Evolutionary conservation across 1,140 invertebrate species (phyloP).

Genomic region (Polypedilum pembai): DNA sequence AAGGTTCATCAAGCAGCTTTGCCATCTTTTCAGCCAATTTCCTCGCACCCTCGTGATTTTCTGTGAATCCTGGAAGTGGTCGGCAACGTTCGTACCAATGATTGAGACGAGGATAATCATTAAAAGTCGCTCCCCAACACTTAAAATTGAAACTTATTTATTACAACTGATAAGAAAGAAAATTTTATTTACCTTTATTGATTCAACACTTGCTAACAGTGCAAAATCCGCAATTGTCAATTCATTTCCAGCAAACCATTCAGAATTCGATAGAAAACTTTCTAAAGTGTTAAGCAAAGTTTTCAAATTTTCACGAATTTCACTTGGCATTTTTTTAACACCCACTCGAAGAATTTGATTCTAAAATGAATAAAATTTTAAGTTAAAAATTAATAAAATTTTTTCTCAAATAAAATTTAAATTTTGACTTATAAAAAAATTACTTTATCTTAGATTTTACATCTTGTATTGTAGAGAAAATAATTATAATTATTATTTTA

Average conservation of each 20-base stretch:
- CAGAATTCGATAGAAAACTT: background rate
- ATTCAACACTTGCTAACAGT: background rate
- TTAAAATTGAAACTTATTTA: background rate
- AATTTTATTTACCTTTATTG: conserved; percentile 23
- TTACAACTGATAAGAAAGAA: background rate
- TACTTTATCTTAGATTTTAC: too few relatives aligned
- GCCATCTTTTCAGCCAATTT: background rate
- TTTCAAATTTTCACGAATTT: background rate
- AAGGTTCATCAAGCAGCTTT: conserved; percentile 14
- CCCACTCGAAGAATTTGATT: background rate
- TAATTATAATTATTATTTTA: too few relatives aligned
- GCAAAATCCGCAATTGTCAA: conserved; percentile 13
- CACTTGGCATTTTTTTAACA: background rate
- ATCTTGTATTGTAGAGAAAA: too few relatives aligned
- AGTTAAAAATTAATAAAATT: background rate
- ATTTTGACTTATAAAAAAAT: too few relatives aligned
- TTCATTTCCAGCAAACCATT: conserved; percentile 15
- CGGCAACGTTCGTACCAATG: conserved; percentile 8
- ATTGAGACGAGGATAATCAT: background rate
- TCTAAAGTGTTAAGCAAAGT: background rate
- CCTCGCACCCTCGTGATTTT: background rate
- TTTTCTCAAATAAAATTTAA: too few relatives aligned
- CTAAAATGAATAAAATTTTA: background rate
- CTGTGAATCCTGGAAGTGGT: background rate
- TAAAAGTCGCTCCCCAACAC: conserved; percentile 10